Conservation (phyloP, 2,888 invertebrate species). For the Mimumesa dahlbomi region DNA sequence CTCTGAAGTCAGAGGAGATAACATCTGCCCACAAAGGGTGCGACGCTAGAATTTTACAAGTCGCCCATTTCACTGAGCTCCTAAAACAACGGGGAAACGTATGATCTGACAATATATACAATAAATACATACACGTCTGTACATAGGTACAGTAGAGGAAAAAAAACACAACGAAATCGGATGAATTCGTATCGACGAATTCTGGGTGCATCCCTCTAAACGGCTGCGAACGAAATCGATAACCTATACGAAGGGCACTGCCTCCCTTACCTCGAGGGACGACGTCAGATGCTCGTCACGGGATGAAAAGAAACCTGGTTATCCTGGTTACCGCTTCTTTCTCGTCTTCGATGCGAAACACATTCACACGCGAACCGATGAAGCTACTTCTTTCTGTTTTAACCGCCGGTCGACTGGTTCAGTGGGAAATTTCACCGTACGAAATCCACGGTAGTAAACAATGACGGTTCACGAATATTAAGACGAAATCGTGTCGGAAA, state of each 20-base stretch:
- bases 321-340: background rate
- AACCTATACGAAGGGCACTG: constrained; percentile 49
- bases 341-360: constrained; percentile 3
- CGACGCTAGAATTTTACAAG: constrained; percentile 16
- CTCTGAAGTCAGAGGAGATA: too few species aligned
- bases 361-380: constrained; percentile 27
- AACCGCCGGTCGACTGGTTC: too few species aligned
- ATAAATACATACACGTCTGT: too few species aligned
- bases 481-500: background rate
- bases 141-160: background rate
- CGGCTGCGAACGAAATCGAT: constrained; percentile 45
- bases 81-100: background rate
- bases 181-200: constrained; percentile 12
- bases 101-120: background rate
- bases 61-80: constrained; percentile 20
- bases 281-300: constrained; percentile 20
- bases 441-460: too few species aligned
- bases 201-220: constrained; percentile 34
- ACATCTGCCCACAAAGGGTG: constrained; percentile 17
- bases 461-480: background rate
- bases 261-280: constrained; percentile 38
- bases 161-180: background rate
- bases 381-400: too few species aligned
- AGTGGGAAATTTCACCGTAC: background rate
- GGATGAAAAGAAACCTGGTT: background rate